A percentile compares a stretch with the other conserved stretches of the same genome.
Evolutionary conservation across 2,797 vertebrate genomes (phyloP).

Genomic region (Pteropus rufus): DNA sequence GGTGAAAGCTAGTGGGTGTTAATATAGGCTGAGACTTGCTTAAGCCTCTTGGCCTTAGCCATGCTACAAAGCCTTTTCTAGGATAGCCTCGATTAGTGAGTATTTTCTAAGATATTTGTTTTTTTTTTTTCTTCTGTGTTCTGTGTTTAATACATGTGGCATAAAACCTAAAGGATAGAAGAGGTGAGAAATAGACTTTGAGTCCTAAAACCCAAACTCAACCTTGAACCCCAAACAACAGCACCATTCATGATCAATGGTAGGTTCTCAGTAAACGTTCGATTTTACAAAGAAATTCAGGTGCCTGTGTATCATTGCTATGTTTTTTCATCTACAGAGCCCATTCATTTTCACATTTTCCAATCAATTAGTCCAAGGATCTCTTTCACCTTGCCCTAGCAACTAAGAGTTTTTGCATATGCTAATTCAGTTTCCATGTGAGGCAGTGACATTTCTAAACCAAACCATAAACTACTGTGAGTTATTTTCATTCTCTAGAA

Average conservation of each 20-base stretch:
- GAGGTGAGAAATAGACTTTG: neutral
- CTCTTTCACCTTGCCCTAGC: slow-evolving; percentile 26
- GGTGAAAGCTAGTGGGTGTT: neutral
- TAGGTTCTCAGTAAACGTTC: neutral
- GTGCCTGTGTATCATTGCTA: neutral
- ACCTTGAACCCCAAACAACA: neutral
- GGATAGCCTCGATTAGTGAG: neutral
- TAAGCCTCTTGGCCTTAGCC: neutral
- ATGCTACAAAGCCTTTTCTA: neutral
- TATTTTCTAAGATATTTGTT: neutral
- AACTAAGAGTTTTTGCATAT: neutral
- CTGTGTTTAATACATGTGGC: neutral
- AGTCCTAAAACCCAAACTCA: neutral
- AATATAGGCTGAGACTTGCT: neutral
- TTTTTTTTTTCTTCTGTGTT: neutral
- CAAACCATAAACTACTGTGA: neutral
- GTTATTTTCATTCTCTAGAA: slow-evolving; percentile 45
- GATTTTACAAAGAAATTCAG: neutral
- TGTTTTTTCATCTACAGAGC: neutral
- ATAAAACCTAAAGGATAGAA: neutral
- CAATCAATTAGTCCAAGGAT: slow-evolving; percentile 31
- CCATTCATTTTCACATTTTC: slow-evolving; percentile 30
- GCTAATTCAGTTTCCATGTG: neutral
- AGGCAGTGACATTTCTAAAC: neutral
- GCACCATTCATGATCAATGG: neutral